Conservation (phyloP, 2,888 invertebrate genomes). For the Sipunculus nudus region DNA sequence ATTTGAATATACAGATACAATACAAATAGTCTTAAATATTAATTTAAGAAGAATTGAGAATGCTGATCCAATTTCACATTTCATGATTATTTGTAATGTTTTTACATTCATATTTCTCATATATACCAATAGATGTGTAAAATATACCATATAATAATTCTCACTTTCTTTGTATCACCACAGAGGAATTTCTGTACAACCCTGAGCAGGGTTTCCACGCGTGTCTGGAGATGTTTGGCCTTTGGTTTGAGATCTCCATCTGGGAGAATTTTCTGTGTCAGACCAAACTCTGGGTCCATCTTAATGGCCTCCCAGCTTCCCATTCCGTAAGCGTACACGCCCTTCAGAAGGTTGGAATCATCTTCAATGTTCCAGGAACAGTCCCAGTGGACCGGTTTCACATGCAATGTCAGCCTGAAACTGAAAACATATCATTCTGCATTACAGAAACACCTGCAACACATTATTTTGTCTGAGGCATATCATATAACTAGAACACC, state of each 20-base stretch:
- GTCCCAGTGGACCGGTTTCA: slow-evolving; percentile 76
- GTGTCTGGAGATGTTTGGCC: slow-evolving; percentile 90
- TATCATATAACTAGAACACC: too few species aligned
- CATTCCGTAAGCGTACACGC: slow-evolving; percentile 96
- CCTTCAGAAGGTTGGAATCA: slow-evolving; percentile 85
- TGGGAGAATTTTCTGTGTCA: slow-evolving; percentile 80
- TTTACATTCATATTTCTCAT: too few species aligned
- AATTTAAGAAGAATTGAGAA: too few species aligned
- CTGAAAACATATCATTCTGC: too few species aligned
- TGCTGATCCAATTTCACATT: too few species aligned
- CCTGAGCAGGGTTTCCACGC: slow-evolving; percentile 93
- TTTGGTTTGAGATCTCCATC: slow-evolving; percentile 94
- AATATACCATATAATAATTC: too few species aligned
- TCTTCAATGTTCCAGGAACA: slow-evolving; percentile 90
- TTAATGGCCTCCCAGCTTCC: slow-evolving; percentile 99
- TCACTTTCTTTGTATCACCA: neutral
- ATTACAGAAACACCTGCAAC: too few species aligned
- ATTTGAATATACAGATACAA: too few species aligned
- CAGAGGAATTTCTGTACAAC: slow-evolving; percentile 58
- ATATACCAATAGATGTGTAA: too few species aligned
- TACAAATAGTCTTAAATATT: too few species aligned
- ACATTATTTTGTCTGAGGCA: too few species aligned
- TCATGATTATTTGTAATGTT: too few species aligned
- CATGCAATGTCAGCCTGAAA: slow-evolving; percentile 20
- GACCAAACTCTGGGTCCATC: slow-evolving; percentile 86